Evolutionary conservation across 2,113 vertebrate genomes (phyloP).

Genomic region (Thymallus thymallus): DNA sequence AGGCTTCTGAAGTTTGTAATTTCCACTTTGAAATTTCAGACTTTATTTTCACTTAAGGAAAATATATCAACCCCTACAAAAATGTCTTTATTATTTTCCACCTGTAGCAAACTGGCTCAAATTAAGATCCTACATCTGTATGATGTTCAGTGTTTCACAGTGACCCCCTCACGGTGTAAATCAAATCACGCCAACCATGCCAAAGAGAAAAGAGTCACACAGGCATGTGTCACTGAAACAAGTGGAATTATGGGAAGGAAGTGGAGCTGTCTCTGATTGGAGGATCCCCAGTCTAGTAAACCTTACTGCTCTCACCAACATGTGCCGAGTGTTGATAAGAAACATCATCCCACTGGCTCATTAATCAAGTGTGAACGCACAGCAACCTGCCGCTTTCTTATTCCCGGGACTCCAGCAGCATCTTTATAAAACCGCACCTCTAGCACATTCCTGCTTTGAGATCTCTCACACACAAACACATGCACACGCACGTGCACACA

Average conservation of each 20-base stretch:
- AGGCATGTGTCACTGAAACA: conserved; percentile 11
- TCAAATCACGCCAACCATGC: not conserved
- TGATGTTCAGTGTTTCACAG: not conserved
- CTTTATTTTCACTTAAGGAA: no score
- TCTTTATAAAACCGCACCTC: conserved; percentile 40
- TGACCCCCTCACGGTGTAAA: not conserved
- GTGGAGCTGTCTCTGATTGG: conserved; percentile 64
- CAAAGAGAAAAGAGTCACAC: not conserved
- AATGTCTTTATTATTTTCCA: no score
- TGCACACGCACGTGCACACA: conserved; percentile 7
- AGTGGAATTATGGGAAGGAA: conserved; percentile 64
- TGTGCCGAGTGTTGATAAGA: conserved; percentile 74
- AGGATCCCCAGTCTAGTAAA: conserved; percentile 57
- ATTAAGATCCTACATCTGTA: not conserved
- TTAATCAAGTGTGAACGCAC: conserved; percentile 74
- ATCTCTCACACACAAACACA: conserved; percentile 24
- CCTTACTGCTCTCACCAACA: conserved; percentile 65
- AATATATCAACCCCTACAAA: no score
- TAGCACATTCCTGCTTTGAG: conserved; percentile 22
- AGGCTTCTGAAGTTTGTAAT: no score
- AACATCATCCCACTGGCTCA: conserved; percentile 74
- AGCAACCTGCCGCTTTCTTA: conserved; percentile 72
- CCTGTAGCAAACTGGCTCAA: no score
- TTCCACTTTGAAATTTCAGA: no score
- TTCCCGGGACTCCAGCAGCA: conserved; percentile 54